Evolutionary conservation across 2,888 invertebrate genomes (phyloP).

Genomic region (Achlya flavicornis): DNA sequence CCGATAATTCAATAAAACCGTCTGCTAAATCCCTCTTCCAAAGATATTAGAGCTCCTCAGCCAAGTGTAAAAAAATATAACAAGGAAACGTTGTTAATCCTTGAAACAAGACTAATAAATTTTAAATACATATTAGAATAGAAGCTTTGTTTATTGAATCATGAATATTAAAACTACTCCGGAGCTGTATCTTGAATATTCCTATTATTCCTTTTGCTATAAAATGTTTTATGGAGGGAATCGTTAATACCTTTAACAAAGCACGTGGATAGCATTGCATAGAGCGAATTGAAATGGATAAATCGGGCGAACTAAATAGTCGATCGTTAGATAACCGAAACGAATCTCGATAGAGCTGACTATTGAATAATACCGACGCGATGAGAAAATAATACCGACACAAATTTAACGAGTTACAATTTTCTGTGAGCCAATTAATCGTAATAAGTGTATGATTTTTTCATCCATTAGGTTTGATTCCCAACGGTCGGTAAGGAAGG

Average conservation of each 20-base stretch:
- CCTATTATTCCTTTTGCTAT: background rate
- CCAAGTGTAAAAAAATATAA: background rate
- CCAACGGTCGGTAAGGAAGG: slow-evolving; percentile 55
- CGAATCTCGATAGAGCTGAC: slow-evolving; percentile 7
- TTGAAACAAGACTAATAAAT: background rate
- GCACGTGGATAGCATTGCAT: background rate
- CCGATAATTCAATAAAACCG: background rate
- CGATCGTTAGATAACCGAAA: background rate
- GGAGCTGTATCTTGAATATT: background rate
- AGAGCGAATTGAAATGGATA: background rate
- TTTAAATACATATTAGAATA: slow-evolving; percentile 5
- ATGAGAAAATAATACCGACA: background rate
- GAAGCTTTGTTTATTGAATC: background rate
- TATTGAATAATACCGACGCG: slow-evolving; percentile 3
- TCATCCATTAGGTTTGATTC: slow-evolving; percentile 33
- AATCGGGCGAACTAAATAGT: background rate
- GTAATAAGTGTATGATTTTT: slow-evolving; percentile 31
- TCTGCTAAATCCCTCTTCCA: background rate
- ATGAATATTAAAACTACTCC: background rate
- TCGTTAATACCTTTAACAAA: background rate
- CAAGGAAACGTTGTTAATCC: background rate
- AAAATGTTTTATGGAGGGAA: background rate
- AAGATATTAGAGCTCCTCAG: background rate
- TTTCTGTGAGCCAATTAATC: slow-evolving; percentile 17
- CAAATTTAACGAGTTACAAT: slow-evolving; percentile 9